Percentiles rank a stretch among this genome's conserved stretches.
phyloP scores from a whole-genome alignment of 2,888 invertebrate genomes.

The Cryptocheilus praepositus region DNA sequence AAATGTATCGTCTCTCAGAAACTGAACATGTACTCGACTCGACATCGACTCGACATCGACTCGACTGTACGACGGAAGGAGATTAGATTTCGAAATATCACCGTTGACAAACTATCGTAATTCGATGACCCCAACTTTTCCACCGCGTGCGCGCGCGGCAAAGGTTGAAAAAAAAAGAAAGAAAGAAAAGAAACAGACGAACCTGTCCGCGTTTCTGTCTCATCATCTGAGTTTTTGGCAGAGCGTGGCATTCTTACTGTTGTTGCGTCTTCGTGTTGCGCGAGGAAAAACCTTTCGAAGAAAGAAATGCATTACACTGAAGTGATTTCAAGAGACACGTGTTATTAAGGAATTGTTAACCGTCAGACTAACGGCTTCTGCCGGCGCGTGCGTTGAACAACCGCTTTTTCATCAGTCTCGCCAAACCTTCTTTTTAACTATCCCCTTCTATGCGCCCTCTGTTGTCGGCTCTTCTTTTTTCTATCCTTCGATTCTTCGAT shows the following conservation, averaged over 20 bases:
- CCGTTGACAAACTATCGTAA: constrained; percentile 28
- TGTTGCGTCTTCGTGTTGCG: constrained; percentile 10
- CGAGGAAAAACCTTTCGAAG: neutral
- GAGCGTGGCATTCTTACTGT: constrained; percentile 51
- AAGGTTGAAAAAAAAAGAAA: no score
- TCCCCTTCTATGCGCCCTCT: no score
- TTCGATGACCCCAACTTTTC: neutral
- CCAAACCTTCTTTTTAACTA: no score
- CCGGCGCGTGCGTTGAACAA: constrained; percentile 17
- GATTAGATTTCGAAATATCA: no score
- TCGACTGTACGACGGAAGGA: no score
- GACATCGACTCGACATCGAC: no score
- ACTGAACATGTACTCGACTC: no score
- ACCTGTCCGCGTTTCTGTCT: constrained; percentile 51
- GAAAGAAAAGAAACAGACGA: constrained; percentile 34
- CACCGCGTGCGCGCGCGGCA: constrained; percentile 30
- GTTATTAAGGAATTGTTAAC: constrained; percentile 32
- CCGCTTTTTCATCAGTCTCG: neutral
- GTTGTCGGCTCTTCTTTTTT: no score
- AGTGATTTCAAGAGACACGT: constrained; percentile 26
- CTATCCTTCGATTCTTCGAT: no score
- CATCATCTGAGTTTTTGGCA: constrained; percentile 54
- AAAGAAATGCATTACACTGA: constrained; percentile 1
- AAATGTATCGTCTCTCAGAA: no score
- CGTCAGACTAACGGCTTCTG: constrained; percentile 10